These are phyloP conservation scores for Eristalis pertinax DNA, from an alignment of 2,888 invertebrate species.

Conservation along the genomic window DNA sequence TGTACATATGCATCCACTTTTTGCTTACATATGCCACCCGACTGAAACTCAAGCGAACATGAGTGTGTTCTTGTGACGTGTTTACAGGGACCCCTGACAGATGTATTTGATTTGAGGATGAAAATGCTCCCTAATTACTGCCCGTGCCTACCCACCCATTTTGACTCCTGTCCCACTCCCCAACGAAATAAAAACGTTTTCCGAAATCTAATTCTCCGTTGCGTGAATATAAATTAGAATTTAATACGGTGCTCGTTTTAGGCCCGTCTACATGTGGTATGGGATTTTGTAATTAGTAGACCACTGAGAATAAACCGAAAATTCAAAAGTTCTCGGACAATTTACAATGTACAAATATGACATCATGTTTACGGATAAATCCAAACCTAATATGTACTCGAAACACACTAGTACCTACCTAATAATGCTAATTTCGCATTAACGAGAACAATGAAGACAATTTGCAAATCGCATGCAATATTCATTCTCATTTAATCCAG, in stretches of 20 bases:
- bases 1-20: constrained; percentile 14
- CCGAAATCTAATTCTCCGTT: constrained; percentile 71
- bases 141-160: constrained; percentile 1
- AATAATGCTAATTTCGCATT: constrained; percentile 72
- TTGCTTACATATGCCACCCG: constrained; percentile 6
- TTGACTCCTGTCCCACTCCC: background rate
- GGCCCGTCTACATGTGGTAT: constrained; percentile 56
- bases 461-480: constrained; percentile 72
- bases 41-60: background rate
- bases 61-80: constrained; percentile 15
- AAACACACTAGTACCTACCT: constrained; percentile 63
- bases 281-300: constrained; percentile 72
- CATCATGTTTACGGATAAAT: constrained; percentile 70
- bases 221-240: constrained; percentile 73
- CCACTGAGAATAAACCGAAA: constrained; percentile 72
- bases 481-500: constrained; percentile 72
- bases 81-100: constrained; percentile 55
- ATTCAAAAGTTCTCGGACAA: constrained; percentile 72
- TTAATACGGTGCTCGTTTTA: constrained; percentile 67
- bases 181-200: constrained; percentile 53
- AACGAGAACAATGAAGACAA: constrained; percentile 73
- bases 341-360: constrained; percentile 72
- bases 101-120: constrained; percentile 69
- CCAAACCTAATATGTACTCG: constrained; percentile 64
- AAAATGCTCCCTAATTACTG: constrained; percentile 69